A percentile compares a stretch with the other conserved stretches of the same genome.
phyloP scores from a whole-genome alignment of 2,113 vertebrate species.

The Cheirogaleus medius region DNA sequence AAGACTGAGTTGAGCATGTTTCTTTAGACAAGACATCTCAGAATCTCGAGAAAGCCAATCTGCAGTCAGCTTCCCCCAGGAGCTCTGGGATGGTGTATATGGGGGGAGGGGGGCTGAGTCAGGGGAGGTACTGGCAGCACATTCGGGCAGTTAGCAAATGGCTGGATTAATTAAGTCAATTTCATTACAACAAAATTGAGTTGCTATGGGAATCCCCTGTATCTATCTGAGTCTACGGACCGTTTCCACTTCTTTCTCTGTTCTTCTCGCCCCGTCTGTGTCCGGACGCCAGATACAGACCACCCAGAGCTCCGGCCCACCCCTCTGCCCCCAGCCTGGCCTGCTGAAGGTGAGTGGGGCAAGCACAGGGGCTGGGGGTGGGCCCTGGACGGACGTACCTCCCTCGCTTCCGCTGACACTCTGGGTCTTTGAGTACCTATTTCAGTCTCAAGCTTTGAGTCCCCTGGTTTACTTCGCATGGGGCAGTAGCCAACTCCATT shows the following conservation, averaged over 20 bases:
- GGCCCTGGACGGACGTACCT: rapidly evolving
- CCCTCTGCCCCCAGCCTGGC: not conserved
- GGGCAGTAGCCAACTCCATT: not conserved
- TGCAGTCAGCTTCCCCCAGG: not conserved
- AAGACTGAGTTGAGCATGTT: not conserved
- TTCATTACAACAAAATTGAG: not conserved
- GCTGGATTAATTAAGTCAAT: not conserved
- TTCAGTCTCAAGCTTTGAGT: not conserved
- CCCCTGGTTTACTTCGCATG: not conserved
- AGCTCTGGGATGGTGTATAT: not conserved
- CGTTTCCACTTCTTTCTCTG: not conserved
- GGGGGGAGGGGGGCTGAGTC: not conserved
- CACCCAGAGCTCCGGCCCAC: not conserved
- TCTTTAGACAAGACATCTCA: not conserved
- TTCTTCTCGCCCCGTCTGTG: not conserved
- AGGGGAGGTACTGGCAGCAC: not conserved
- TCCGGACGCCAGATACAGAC: not conserved
- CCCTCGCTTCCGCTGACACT: not conserved
- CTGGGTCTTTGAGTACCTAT: not conserved
- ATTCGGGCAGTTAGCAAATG: not conserved
- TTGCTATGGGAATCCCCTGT: not conserved
- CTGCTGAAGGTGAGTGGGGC: not conserved
- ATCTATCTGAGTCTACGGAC: not conserved
- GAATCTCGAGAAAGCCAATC: not conserved
- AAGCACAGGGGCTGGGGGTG: no score